phyloP scores from a whole-genome alignment of 2,888 invertebrate genomes.

The Lordiphosa andalusiaca region DNA sequence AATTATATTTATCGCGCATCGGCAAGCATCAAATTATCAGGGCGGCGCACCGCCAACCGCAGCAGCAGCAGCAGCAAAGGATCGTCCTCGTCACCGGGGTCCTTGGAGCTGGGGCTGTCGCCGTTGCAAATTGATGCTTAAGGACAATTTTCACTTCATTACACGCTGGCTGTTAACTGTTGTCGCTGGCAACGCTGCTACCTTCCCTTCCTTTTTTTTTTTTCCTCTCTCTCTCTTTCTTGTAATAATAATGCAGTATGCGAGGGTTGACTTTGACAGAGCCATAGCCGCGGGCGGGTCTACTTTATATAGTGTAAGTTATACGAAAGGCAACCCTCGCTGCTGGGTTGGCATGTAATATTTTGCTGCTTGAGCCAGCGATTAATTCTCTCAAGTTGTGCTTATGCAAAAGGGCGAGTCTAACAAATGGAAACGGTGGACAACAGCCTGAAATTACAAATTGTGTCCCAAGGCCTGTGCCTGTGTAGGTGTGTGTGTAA shows the following conservation, averaged over 20 bases:
- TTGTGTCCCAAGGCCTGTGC: slow-evolving; percentile 39
- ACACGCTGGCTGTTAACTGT: slow-evolving; percentile 40
- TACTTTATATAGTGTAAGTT: too few species aligned
- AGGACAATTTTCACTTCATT: slow-evolving; percentile 79
- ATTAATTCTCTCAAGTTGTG: slow-evolving; percentile 55
- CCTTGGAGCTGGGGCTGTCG: slow-evolving; percentile 34
- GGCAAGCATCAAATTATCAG: slow-evolving; percentile 74
- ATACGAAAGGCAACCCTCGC: too few species aligned
- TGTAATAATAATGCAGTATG: slow-evolving; percentile 13
- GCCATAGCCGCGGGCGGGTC: too few species aligned
- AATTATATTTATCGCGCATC: slow-evolving; percentile 78
- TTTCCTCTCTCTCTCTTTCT: slow-evolving; percentile 27
- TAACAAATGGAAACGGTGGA: slow-evolving; percentile 17
- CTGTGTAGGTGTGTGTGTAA: too few species aligned
- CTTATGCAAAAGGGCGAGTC: slow-evolving; percentile 28
- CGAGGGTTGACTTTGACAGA: too few species aligned
- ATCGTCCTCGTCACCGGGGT: neutral
- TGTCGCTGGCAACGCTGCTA: slow-evolving; percentile 3
- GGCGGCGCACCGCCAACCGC: slow-evolving; percentile 37
- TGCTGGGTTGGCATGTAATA: too few species aligned
- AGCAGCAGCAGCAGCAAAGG: neutral
- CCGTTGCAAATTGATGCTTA: slow-evolving; percentile 76
- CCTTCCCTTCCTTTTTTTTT: too few species aligned
- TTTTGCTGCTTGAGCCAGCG: slow-evolving; percentile 25
- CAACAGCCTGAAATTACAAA: slow-evolving; percentile 64